Base-by-base conservation (phyloP, 2,113 vertebrate genomes). In the Toxostoma redivivum region DNA sequence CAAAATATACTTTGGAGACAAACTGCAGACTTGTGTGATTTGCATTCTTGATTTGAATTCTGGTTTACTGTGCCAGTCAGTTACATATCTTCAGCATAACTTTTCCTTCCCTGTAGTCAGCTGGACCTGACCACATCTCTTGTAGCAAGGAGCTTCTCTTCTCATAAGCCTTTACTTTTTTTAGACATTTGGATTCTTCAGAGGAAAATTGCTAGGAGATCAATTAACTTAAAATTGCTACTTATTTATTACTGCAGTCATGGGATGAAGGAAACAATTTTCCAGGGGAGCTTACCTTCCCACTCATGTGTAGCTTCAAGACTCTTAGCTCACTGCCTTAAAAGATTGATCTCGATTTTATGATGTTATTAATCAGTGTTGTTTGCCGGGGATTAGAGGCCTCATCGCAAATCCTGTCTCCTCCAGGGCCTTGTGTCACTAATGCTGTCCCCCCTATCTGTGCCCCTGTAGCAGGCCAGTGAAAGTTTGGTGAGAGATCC, bases 301-400 rank as follows among this genome's bases (percentile, higher is more conserved):
- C 31, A 30, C 51, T 74, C 72, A 78, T 2, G 0, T 38, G 79
- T 76, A 88, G 48, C 62, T 60, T 81, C 87, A 92, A 92, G 86
- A 60, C 82, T 92, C 72, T 92, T 88, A 90, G 64, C 72, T 88
- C 7, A 0, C 76, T 88, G 82, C 82, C 82, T 96, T 92, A 48
- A 85, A 91, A 95, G 92, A 81, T 80, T 94, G 92, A 83, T 96
- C 90, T 90, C 13, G 48, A 95, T 95, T 90, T 95, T 95, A 50
- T 74, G 90, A 92, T 95, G 90, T 65, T 90, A 94, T 86, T 86
- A 92, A 96, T 96, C 92, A 44, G 64, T 78, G 79, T 93, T 67
- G 53, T 92, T 96, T 95, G 61, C 40, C 6, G 13, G 44, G 73
- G 92, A 93, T 96, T 94, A 95, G 82, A 90, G 48, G 51, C 92